These are phyloP conservation scores for Trichogramma dendrolimi DNA, from an alignment of 2,888 invertebrate genomes.

Conservation along the genomic window DNA sequence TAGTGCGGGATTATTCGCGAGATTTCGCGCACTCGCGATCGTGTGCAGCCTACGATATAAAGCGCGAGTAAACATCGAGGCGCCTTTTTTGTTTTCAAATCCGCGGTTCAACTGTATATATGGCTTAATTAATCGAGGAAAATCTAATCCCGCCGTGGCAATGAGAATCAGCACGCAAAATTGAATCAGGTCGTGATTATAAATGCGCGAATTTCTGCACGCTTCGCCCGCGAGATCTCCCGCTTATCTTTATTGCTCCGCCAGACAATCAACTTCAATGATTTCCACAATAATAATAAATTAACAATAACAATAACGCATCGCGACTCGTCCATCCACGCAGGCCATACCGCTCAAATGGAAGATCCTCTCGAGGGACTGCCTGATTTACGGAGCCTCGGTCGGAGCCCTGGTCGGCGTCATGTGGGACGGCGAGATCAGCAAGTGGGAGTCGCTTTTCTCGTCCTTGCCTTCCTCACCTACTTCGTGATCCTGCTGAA, in stretches of 20 bases:
- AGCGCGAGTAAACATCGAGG: no score
- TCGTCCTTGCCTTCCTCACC: constrained; percentile 68
- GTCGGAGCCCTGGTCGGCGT: constrained; percentile 67
- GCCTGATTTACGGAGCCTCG: constrained; percentile 70
- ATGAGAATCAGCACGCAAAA: no score
- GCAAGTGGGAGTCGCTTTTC: constrained; percentile 75
- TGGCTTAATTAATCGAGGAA: no score
- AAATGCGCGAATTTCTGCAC: background rate
- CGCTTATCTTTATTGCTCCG: background rate
- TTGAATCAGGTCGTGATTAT: background rate
- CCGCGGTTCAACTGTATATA: no score
- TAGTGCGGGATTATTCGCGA: no score
- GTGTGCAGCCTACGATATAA: no score
- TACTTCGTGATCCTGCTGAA: constrained; percentile 71
- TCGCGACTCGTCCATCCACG: background rate
- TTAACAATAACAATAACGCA: background rate
- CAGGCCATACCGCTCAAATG: constrained; percentile 74
- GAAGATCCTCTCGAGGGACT: constrained; percentile 79
- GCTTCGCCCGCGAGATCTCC: background rate
- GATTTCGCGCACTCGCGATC: no score
- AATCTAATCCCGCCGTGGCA: no score
- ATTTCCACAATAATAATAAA: background rate
- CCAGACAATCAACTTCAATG: no score
- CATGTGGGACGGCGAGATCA: constrained; percentile 74
- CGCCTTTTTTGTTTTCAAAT: no score